Base-by-base conservation (phyloP, 2,888 invertebrate genomes). In the Heliothis peltigera region DNA sequence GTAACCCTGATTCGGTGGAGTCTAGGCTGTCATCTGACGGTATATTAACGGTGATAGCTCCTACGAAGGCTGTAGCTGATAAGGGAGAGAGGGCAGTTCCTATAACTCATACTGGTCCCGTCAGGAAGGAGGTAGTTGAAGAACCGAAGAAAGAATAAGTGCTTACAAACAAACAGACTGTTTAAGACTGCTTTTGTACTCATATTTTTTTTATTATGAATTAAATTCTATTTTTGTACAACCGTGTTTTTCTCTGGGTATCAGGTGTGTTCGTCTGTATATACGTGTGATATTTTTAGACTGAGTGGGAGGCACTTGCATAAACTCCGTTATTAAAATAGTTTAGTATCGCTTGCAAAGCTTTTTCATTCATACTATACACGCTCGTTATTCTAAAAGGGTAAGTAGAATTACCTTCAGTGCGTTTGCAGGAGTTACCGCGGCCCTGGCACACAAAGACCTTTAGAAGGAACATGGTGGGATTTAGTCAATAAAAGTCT, bases 11-110 rank as follows among this genome's bases (percentile, higher is more conserved):
- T 63, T 95, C 96, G 17, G 96, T 98, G 0, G 95, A 96, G 51
- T 97, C 98, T 0, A 96, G 95, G 53, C 90, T 98, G 15, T 97
- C 97, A n/a, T 96, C 97, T 0, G 97, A 98, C 87, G 98, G 98
- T 4, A 95, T 98, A 6, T 88, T 97, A 18, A 96, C 96, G 0
- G 95, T 97, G 1, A 95, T 96, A 28, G 97, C 97, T 28, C 97
- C 97, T 2, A 87, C 80, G 43, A 91, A 90, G 66, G 77, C 72
- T 21, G 89, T 87, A n/a, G 72, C 77, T 0, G 76, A 80, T 0
- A 84, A 85, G 53, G 95, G 92, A 4, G 96, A 96, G 75, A 91
- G 96, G 15, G 79, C 94, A 12, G 93, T 96, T 6, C 96, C 96
- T 25, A 96, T 96, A 64, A 93, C 95, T 46, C 96, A 96, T 47